A percentile compares a stretch with the other conserved stretches of the same genome.
Evolutionary conservation across 1,140 invertebrate genomes (phyloP).

Genomic region (Drosophila ogumai): DNA sequence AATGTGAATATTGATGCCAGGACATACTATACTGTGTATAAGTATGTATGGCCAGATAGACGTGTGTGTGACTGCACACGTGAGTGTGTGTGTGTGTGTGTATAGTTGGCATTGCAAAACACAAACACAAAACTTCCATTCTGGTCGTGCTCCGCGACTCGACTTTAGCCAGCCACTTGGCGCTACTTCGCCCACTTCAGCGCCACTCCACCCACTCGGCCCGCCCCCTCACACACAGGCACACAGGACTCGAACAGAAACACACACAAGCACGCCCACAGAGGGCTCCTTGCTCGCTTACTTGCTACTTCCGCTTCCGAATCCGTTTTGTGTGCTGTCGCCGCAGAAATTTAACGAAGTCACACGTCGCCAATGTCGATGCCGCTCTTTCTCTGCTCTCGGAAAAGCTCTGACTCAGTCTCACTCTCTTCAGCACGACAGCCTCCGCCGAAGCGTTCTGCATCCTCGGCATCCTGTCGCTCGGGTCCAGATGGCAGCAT

Average conservation of each 20-base stretch:
- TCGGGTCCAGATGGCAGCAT: constrained; percentile 65
- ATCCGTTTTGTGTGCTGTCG: constrained; percentile 83
- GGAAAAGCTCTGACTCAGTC: constrained; percentile 37
- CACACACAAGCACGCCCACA: constrained; percentile 4
- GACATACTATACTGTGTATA: constrained; percentile 10
- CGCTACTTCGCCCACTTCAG: constrained; percentile 70
- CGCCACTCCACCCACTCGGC: constrained; percentile 24
- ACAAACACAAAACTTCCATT: constrained; percentile 50
- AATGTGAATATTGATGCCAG: constrained; percentile 81
- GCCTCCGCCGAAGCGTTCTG: constrained; percentile 33
- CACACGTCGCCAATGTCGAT: constrained; percentile 65
- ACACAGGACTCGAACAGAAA: background rate
- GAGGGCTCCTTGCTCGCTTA: constrained; percentile 71
- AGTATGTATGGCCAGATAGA: constrained; percentile 26
- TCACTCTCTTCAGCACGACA: constrained; percentile 19
- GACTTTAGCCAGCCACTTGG: constrained; percentile 71
- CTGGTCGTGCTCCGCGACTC: constrained; percentile 52
- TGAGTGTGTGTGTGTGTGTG: constrained; percentile 6
- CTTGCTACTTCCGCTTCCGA: constrained; percentile 83
- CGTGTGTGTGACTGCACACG: constrained; percentile 12
- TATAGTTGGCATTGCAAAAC: constrained; percentile 48
- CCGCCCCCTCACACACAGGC: background rate
- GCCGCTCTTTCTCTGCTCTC: constrained; percentile 19
- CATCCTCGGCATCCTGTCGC: constrained; percentile 12
- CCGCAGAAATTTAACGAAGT: constrained; percentile 84